Percentiles rank a stretch among this genome's conserved stretches.
These are phyloP conservation scores for Florisuga fusca DNA, from an alignment of 2,797 vertebrate species.

Conservation along the genomic window DNA sequence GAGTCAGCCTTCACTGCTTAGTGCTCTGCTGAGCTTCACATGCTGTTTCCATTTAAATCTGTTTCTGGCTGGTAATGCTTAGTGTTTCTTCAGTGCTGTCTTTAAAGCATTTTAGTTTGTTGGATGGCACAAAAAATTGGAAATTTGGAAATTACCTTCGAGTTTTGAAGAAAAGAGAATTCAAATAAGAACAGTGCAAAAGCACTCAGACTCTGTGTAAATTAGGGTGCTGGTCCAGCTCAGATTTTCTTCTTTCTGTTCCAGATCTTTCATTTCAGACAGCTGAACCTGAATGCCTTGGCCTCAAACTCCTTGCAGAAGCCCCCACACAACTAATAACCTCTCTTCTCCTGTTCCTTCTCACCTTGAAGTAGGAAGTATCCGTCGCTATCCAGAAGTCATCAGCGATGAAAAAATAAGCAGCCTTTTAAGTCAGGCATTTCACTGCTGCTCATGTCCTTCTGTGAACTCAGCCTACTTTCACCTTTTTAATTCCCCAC, in stretches of 20 bases:
- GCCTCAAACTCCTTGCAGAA: neutral
- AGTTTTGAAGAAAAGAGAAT: neutral
- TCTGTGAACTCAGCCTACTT: constrained; percentile 38
- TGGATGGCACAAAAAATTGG: neutral
- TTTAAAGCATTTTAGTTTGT: constrained; percentile 6
- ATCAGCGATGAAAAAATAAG: neutral
- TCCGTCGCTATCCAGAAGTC: constrained; percentile 6
- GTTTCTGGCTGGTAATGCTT: neutral
- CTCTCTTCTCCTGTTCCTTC: neutral
- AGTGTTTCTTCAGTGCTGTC: neutral
- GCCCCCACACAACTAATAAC: neutral
- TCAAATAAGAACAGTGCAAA: neutral
- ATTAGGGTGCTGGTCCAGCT: neutral
- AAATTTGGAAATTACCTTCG: neutral
- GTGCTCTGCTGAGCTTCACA: neutral
- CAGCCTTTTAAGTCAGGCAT: constrained; percentile 13
- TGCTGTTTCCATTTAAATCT: neutral
- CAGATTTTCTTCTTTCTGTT: neutral
- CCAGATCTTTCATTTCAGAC: neutral
- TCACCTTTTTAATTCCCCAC: constrained; percentile 40
- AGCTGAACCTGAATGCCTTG: neutral
- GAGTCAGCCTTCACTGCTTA: neutral
- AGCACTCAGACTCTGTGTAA: neutral
- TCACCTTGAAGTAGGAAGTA: constrained; percentile 24
- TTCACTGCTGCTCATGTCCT: neutral